Percentiles rank a stretch among this genome's conserved stretches.
Conservation (phyloP, 2,888 invertebrate species). For the Melolontha melolontha region DNA sequence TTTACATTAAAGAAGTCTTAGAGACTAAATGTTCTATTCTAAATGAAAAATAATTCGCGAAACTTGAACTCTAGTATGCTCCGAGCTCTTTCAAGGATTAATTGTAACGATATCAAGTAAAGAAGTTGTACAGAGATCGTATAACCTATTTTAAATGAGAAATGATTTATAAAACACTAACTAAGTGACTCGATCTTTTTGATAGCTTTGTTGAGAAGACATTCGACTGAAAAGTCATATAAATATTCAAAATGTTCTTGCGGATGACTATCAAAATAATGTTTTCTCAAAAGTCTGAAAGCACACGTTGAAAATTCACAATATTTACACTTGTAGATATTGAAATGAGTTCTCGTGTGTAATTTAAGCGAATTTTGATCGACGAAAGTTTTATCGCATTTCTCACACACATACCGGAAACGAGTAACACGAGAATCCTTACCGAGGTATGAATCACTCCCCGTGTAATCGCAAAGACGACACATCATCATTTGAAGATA, state of each 20-base stretch:
- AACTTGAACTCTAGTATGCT: too few relatives aligned
- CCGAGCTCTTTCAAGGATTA: too few relatives aligned
- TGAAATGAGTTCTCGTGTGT: neutral
- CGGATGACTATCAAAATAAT: conserved; percentile 1
- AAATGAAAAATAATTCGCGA: too few relatives aligned
- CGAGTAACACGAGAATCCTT: neutral
- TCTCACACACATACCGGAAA: neutral
- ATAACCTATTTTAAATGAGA: too few relatives aligned
- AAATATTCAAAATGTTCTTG: neutral
- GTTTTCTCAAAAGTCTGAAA: neutral
- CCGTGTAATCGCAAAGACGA: neutral
- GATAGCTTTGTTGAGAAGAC: too few relatives aligned
- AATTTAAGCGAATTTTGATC: neutral
- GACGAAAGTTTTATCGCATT: neutral
- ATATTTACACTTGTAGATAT: neutral
- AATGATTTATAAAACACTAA: too few relatives aligned
- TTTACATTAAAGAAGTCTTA: too few relatives aligned
- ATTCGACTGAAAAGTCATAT: neutral
- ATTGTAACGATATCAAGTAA: too few relatives aligned
- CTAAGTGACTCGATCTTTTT: too few relatives aligned
- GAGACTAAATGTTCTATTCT: too few relatives aligned
- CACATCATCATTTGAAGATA: neutral
- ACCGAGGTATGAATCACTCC: too few relatives aligned
- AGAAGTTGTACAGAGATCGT: too few relatives aligned
- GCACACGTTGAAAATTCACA: neutral